phyloP scores from a whole-genome alignment of 2,888 invertebrate species.

The Altica lythri region DNA sequence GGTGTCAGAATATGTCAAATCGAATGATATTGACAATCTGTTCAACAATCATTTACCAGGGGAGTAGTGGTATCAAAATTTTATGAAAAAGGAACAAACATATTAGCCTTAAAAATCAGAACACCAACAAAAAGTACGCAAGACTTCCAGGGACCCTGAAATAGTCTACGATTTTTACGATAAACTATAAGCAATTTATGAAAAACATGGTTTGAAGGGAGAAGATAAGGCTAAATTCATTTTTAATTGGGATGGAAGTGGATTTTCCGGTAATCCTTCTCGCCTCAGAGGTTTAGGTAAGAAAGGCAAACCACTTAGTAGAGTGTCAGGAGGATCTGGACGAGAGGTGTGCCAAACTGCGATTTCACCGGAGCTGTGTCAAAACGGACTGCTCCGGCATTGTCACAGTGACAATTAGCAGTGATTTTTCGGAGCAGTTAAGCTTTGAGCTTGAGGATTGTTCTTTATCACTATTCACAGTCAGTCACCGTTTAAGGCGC shows the following conservation, averaged over 20 bases:
- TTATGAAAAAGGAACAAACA: neutral
- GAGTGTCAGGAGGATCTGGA: too few species aligned
- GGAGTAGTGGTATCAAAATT: neutral
- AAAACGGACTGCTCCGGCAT: too few species aligned
- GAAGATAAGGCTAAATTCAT: slow-evolving; percentile 18
- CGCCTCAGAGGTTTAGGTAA: neutral
- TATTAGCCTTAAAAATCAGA: neutral
- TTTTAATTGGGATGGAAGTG: neutral
- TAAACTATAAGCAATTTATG: too few species aligned
- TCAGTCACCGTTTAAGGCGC: too few species aligned
- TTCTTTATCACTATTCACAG: too few species aligned
- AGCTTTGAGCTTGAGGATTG: too few species aligned
- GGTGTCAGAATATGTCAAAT: neutral
- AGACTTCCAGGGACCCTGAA: neutral
- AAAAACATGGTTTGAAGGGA: neutral
- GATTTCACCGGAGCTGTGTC: too few species aligned
- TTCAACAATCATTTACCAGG: neutral
- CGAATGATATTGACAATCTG: neutral
- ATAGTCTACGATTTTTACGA: neutral
- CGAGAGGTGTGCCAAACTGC: too few species aligned
- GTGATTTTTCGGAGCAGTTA: too few species aligned
- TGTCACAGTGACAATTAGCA: too few species aligned
- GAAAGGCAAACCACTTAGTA: too few species aligned
- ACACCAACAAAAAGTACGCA: neutral
- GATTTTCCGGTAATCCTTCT: neutral